These are phyloP conservation scores for Athalia rosae DNA, from an alignment of 2,888 invertebrate species.

Conservation along the genomic window DNA sequence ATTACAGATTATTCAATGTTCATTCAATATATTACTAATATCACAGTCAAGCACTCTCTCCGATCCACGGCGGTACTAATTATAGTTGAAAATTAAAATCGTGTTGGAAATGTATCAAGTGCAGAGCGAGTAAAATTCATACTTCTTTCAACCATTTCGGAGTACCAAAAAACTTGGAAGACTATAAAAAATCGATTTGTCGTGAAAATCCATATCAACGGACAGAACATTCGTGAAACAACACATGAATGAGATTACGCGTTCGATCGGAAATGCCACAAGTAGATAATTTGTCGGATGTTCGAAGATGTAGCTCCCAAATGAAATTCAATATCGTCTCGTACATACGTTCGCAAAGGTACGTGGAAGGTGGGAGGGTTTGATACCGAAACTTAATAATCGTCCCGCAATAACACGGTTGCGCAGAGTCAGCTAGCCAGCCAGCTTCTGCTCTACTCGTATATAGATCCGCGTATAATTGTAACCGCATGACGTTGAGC, in stretches of 20 bases:
- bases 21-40: not conserved
- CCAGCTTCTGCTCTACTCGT: slow-evolving; percentile 8
- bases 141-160: too few species aligned
- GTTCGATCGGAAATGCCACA: not conserved
- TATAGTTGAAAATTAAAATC: too few species aligned
- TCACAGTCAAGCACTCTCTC: too few species aligned
- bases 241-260: not conserved
- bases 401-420: slow-evolving; percentile 34
- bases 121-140: too few species aligned
- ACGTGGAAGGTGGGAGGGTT: not conserved
- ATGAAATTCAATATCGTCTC: slow-evolving; percentile 13
- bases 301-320: slow-evolving; percentile 19
- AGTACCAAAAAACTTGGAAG: too few species aligned
- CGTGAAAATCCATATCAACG: too few species aligned
- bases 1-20: slow-evolving; percentile 21
- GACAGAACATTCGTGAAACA: not conserved
- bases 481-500: slow-evolving; percentile 24
- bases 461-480: slow-evolving; percentile 16
- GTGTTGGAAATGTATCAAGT: too few species aligned
- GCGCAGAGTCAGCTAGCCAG: not conserved
- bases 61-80: too few species aligned
- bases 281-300: not conserved
- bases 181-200: too few species aligned
- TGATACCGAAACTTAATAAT: slow-evolving; percentile 43
- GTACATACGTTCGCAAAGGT: not conserved